Evolutionary conservation across 1,140 invertebrate species (phyloP).

Genomic region (Drosophila bocqueti): DNA sequence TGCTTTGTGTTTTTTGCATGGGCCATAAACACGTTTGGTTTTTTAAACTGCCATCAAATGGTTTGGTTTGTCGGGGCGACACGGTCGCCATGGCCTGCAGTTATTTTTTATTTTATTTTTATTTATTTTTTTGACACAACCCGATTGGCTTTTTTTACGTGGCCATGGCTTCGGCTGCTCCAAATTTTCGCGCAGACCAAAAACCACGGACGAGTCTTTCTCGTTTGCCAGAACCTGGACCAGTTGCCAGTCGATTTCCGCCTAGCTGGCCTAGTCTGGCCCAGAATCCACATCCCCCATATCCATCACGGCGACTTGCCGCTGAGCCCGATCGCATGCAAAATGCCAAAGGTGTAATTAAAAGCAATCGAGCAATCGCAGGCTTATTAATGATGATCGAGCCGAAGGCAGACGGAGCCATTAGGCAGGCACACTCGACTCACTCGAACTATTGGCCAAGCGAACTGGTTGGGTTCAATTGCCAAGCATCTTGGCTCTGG

Average conservation of each 20-base stretch:
- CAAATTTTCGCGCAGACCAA: constrained; percentile 60
- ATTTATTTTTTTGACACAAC: constrained; percentile 55
- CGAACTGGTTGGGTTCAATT: constrained; percentile 73
- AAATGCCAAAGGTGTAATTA: constrained; percentile 84
- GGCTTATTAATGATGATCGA: constrained; percentile 75
- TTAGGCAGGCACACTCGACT: constrained; percentile 48
- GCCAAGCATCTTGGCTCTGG: constrained; percentile 45
- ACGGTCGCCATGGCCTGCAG: constrained; percentile 74
- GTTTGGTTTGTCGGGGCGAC: constrained; percentile 58
- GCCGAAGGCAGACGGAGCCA: constrained; percentile 58
- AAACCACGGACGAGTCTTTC: constrained; percentile 67
- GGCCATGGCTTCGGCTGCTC: constrained; percentile 76
- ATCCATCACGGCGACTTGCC: not conserved
- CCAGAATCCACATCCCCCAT: constrained; percentile 24
- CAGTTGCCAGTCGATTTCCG: constrained; percentile 52
- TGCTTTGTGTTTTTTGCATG: constrained; percentile 56
- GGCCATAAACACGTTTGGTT: constrained; percentile 78
- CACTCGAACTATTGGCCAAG: constrained; percentile 40
- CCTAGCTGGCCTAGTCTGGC: constrained; percentile 31
- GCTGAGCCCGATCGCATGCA: constrained; percentile 29
- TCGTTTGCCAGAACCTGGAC: constrained; percentile 51
- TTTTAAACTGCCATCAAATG: constrained; percentile 59
- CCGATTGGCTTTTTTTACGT: constrained; percentile 56
- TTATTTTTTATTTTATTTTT: constrained; percentile 47
- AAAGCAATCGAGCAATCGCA: constrained; percentile 48